Evolutionary conservation across 2,797 vertebrate species (phyloP).

Genomic region (Euphonia xanthogaster): DNA sequence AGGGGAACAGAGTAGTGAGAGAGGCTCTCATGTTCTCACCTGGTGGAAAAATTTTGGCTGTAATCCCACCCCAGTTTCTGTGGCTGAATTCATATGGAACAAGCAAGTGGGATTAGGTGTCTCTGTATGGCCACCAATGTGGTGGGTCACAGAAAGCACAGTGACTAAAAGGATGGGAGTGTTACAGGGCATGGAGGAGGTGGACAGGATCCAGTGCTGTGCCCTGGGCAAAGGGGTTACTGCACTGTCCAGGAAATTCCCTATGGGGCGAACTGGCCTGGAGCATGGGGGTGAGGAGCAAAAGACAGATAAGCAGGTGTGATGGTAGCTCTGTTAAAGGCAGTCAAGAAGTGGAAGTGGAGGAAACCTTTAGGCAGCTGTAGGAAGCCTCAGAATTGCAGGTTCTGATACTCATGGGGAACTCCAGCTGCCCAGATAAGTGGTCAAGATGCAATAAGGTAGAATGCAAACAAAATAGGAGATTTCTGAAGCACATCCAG

Average conservation of each 20-base stretch:
- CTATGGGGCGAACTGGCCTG: background rate
- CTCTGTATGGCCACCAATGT: background rate
- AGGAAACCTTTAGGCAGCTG: background rate
- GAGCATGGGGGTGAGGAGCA: background rate
- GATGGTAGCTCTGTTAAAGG: background rate
- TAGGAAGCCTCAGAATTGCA: background rate
- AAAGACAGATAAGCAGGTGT: background rate
- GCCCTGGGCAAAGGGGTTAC: background rate
- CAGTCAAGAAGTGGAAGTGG: background rate
- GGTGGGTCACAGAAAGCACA: background rate
- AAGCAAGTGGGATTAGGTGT: background rate
- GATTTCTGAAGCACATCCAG: background rate
- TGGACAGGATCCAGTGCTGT: background rate
- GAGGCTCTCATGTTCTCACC: background rate
- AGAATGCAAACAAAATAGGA: background rate
- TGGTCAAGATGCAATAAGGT: background rate
- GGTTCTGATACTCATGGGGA: background rate
- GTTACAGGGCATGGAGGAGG: background rate
- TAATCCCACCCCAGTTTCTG: background rate
- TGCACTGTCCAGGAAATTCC: background rate
- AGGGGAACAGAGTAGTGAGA: background rate
- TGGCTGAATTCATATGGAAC: background rate
- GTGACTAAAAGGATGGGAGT: background rate
- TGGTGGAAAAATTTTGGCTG: background rate
- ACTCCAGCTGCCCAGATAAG: background rate